Evolutionary conservation across 2,888 invertebrate species (phyloP).

Genomic region (Melanargia galathea): DNA sequence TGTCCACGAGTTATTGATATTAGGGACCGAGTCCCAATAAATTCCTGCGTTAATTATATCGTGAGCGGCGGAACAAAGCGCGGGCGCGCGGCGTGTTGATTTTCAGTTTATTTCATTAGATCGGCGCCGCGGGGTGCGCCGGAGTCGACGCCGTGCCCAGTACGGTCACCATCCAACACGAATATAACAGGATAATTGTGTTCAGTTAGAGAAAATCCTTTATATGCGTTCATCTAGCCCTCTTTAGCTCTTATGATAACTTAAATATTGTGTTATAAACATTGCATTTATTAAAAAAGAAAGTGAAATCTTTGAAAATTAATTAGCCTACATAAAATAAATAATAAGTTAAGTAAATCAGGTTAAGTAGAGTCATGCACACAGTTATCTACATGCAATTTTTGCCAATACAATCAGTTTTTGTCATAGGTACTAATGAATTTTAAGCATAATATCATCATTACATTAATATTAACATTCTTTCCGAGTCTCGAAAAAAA

Average conservation of each 20-base stretch:
- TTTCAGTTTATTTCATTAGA: constrained; percentile 83
- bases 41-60: constrained; percentile 77
- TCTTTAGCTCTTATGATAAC: too few species aligned
- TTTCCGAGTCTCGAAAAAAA: too few species aligned
- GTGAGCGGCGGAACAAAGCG: constrained; percentile 57
- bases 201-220: neutral
- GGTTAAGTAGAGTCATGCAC: too few species aligned
- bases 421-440: too few species aligned
- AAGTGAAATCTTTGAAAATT: too few species aligned
- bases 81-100: constrained; percentile 66
- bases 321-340: too few species aligned
- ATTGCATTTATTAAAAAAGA: too few species aligned
- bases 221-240: neutral
- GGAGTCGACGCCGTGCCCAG: constrained; percentile 53
- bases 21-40: constrained; percentile 63
- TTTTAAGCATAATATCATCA: too few species aligned
- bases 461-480: too few species aligned
- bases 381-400: too few species aligned
- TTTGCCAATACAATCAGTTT: too few species aligned
- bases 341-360: too few species aligned
- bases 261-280: neutral
- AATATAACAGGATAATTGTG: constrained; percentile 16
- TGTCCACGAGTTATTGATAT: constrained; percentile 60
- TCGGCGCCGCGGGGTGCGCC: constrained; percentile 73
- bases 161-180: constrained; percentile 49